Conservation (phyloP, 1,140 invertebrate species). For the Centruroides vittatus region DNA sequence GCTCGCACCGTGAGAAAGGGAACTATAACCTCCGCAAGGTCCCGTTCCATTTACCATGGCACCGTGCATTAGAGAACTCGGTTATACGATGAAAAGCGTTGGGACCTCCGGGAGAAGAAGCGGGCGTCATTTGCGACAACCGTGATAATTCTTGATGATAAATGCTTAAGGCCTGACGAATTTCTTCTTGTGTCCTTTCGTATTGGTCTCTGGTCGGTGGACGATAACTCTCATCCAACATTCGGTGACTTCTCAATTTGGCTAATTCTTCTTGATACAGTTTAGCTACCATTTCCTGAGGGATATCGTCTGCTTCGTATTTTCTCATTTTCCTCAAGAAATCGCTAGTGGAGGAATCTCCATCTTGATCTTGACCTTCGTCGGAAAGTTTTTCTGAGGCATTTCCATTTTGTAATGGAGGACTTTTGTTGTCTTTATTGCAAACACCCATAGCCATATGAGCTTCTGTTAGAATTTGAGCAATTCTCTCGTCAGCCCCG, state of each 20-base stretch:
- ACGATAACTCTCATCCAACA: slow-evolving; percentile 19
- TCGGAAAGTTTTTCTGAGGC: slow-evolving; percentile 1
- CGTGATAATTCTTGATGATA: slow-evolving; percentile 81
- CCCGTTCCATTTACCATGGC: neutral
- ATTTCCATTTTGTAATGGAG: slow-evolving; percentile 2
- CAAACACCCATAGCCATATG: slow-evolving; percentile 32
- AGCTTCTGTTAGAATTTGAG: slow-evolving; percentile 83
- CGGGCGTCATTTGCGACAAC: slow-evolving; percentile 33
- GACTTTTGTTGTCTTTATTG: slow-evolving; percentile 8
- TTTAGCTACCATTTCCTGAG: slow-evolving; percentile 89
- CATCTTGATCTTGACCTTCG: neutral
- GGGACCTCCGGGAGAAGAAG: neutral
- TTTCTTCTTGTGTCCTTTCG: slow-evolving; percentile 65
- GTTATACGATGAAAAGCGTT: slow-evolving; percentile 5
- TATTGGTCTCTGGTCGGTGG: slow-evolving; percentile 24
- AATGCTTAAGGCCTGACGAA: slow-evolving; percentile 75
- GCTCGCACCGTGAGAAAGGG: neutral
- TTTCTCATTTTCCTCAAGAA: neutral
- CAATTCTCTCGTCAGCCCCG: slow-evolving; percentile 83
- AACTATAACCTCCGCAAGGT: neutral
- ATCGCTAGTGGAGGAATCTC: neutral
- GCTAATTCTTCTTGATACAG: slow-evolving; percentile 93
- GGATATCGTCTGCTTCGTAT: slow-evolving; percentile 76
- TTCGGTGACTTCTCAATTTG: slow-evolving; percentile 60
- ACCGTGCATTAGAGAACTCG: slow-evolving; percentile 1